phyloP scores from a whole-genome alignment of 2,797 vertebrate species.

The Cheirogaleus major region DNA sequence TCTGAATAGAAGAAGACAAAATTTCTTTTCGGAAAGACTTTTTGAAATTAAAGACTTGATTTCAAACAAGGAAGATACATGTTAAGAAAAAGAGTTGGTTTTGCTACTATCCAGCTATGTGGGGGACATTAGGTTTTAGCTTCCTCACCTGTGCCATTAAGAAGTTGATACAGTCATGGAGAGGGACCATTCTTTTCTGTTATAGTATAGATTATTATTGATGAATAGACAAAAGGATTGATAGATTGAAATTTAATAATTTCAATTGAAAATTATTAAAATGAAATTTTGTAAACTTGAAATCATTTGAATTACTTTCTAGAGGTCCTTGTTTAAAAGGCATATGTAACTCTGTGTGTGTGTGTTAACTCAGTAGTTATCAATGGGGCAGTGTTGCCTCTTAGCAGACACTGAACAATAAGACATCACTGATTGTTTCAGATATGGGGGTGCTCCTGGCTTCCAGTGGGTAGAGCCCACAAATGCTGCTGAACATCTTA shows the following conservation, averaged over 20 bases:
- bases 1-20: neutral
- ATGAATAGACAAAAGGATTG: neutral
- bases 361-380: neutral
- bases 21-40: constrained; percentile 22
- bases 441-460: neutral
- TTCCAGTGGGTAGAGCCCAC: neutral
- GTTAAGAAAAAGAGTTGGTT: neutral
- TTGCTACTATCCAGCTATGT: neutral
- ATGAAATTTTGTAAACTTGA: neutral
- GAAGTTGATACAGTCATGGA: too few species aligned
- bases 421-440: neutral
- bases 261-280: too few species aligned
- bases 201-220: neutral
- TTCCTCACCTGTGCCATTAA: neutral
- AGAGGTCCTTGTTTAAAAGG: neutral
- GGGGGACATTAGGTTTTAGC: neutral
- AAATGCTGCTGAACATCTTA: neutral
- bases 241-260: neutral
- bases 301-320: neutral
- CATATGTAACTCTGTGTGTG: neutral
- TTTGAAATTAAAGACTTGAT: constrained; percentile 15
- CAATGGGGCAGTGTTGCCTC: neutral
- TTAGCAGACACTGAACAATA: neutral
- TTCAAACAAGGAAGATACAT: neutral
- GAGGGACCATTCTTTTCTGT: neutral